phyloP scores from a whole-genome alignment of 2,888 invertebrate genomes.

The Netelia inedita region DNA sequence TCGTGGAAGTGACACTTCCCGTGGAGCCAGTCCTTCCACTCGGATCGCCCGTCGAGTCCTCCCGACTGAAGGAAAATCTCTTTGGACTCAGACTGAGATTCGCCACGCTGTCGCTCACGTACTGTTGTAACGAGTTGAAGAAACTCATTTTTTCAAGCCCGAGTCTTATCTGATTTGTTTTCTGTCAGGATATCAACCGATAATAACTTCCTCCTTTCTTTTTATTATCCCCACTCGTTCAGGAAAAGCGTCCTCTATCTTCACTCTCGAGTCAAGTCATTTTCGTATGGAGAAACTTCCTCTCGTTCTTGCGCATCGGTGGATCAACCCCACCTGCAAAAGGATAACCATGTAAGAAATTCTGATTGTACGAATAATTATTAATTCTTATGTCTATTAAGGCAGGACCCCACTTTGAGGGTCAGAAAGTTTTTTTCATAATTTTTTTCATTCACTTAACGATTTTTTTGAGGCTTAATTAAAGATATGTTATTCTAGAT shows the following conservation, averaged over 20 bases:
- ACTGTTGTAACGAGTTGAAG: constrained; percentile 93
- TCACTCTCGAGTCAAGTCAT: constrained; percentile 43
- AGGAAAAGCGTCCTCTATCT: constrained; percentile 32
- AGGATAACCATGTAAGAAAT: background rate
- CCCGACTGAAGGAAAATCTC: constrained; percentile 90
- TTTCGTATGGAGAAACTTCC: constrained; percentile 30
- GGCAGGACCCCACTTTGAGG: too few species aligned
- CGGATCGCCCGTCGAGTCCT: constrained; percentile 86
- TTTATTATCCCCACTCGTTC: background rate
- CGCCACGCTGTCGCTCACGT: constrained; percentile 94
- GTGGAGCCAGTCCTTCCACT: constrained; percentile 79
- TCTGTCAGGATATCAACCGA: background rate
- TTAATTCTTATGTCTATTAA: too few species aligned
- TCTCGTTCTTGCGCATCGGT: constrained; percentile 57
- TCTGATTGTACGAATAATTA: too few species aligned
- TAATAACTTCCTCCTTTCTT: constrained; percentile 13
- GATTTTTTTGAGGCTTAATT: too few species aligned
- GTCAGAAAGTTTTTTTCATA: too few species aligned
- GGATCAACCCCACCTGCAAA: constrained; percentile 36
- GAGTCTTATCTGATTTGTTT: background rate
- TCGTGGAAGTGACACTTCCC: constrained; percentile 84
- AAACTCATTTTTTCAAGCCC: constrained; percentile 90
- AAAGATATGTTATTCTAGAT: too few species aligned
- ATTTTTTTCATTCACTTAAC: too few species aligned
- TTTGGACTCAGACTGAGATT: constrained; percentile 92